Base-by-base conservation (phyloP, 2,113 vertebrate species). In the Sminthopsis crassicaudata region DNA sequence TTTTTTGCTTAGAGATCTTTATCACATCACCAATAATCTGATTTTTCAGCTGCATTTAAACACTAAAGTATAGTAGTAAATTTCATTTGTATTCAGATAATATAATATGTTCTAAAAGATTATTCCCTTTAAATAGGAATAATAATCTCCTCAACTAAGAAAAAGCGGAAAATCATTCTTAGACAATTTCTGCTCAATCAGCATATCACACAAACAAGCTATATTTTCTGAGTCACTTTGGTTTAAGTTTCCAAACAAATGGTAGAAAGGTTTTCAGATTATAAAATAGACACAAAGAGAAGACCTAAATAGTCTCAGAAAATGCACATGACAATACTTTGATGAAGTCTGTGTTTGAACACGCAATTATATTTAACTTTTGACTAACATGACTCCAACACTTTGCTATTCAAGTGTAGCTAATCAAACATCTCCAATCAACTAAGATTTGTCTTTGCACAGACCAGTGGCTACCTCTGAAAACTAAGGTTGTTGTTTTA, bases 171-270 rank as follows among this genome's bases (percentile, higher is more conserved):
- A 84, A 91, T 0, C 42, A 60, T 67, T 26, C 46, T 50, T 90
- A 42, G 19, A 91, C 84, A 93, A 95, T 53, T 96, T 51, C 51
- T 23, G 52, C 3, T 90, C n/a, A 57, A 67, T 91, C 91, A 94
- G 9, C 46, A 19, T 92, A 10, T 55, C 92, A 53, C 24, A 24
- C 36, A n/a, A 24, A 46, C 67, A 48, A 88, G 6, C 52, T 55
- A 67, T 90, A 51, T 93, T 91, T 46, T 91, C 67, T 52, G 46
- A 25, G 4, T 91, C 91, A 90, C 46, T 90, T 91, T 94, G 27
- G 30, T 92, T 57, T 22, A 96, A 30, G 48, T 96, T n/a, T 26
- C 10, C 48, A 76, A 1, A 90, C 60, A 67, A 42, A 92, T 93
- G 46, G 2, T 57, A 94, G 67, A 95, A 96, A 48, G 90, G 92